A percentile compares a stretch with the other conserved stretches of the same genome.
Evolutionary conservation across 2,797 vertebrate species (phyloP).

Genomic region (Acestrorhynchus altus): DNA sequence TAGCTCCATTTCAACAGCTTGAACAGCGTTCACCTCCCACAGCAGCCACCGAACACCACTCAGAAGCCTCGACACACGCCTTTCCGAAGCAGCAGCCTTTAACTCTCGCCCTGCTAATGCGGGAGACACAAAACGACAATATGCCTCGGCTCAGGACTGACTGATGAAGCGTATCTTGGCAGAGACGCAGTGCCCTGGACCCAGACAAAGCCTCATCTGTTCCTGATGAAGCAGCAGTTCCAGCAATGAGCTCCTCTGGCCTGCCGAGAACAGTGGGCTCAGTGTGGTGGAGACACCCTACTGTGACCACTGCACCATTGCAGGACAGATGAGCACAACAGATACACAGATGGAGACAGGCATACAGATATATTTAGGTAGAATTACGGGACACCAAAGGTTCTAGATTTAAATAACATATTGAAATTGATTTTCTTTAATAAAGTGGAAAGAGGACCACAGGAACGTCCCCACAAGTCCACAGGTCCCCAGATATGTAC

Average conservation of each 20-base stretch:
- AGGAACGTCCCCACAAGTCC: no score
- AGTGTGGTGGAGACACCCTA: constrained; percentile 11
- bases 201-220: constrained; percentile 55
- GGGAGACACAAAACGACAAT: background rate
- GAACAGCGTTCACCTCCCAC: no score
- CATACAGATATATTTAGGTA: background rate
- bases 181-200: constrained; percentile 10
- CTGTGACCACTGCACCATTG: constrained; percentile 12
- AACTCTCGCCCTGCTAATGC: background rate
- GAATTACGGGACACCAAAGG: no score
- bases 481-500: no score
- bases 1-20: background rate
- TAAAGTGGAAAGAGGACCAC: no score
- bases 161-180: constrained; percentile 22
- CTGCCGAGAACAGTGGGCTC: constrained; percentile 23
- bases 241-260: constrained; percentile 36
- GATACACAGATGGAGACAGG: background rate
- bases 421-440: no score
- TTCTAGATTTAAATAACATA: no score
- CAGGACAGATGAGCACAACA: constrained; percentile 25
- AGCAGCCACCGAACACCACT: background rate
- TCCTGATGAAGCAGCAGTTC: constrained; percentile 38
- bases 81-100: background rate
- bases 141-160: background rate
- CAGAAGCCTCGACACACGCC: background rate